A percentile compares a stretch with the other conserved stretches of the same genome.
phyloP scores from a whole-genome alignment of 2,113 vertebrate species.

The Rhinichthys klamathensis region DNA sequence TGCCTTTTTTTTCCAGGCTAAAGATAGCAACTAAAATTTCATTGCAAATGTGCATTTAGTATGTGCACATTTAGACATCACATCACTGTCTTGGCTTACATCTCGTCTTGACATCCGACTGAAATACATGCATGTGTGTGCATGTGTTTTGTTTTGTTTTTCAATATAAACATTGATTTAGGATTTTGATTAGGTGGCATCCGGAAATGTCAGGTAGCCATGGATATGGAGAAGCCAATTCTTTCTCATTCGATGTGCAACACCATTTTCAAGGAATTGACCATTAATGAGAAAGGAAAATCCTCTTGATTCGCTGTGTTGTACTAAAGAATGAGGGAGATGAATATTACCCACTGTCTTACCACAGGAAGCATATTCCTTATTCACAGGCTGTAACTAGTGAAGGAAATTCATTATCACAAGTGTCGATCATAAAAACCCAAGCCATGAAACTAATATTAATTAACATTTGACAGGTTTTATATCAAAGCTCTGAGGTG shows the following conservation, averaged over 20 bases:
- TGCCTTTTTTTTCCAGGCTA: slow-evolving; percentile 1
- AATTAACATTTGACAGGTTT: slow-evolving; percentile 24
- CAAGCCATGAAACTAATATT: slow-evolving; percentile 13
- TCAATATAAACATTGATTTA: neutral
- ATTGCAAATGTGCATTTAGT: neutral
- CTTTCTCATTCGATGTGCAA: neutral
- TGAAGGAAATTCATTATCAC: slow-evolving; percentile 42
- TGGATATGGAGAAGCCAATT: neutral
- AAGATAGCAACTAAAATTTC: slow-evolving; percentile 23
- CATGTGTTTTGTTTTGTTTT: neutral
- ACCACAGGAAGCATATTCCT: slow-evolving; percentile 12
- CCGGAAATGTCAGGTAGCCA: neutral
- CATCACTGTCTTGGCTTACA: too few species aligned
- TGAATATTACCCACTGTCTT: neutral
- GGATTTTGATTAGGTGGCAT: neutral
- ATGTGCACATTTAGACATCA: slow-evolving; percentile 20
- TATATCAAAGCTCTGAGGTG: neutral
- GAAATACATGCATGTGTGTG: neutral
- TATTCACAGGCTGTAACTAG: slow-evolving; percentile 16
- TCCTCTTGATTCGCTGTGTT: neutral
- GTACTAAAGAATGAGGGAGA: neutral
- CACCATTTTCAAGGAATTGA: slow-evolving; percentile 10
- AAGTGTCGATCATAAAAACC: slow-evolving; percentile 30
- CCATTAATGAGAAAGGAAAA: slow-evolving; percentile 50
- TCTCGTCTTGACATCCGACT: too few species aligned